Conservation (phyloP, 2,113 vertebrate genomes). For the Alosa alosa region DNA sequence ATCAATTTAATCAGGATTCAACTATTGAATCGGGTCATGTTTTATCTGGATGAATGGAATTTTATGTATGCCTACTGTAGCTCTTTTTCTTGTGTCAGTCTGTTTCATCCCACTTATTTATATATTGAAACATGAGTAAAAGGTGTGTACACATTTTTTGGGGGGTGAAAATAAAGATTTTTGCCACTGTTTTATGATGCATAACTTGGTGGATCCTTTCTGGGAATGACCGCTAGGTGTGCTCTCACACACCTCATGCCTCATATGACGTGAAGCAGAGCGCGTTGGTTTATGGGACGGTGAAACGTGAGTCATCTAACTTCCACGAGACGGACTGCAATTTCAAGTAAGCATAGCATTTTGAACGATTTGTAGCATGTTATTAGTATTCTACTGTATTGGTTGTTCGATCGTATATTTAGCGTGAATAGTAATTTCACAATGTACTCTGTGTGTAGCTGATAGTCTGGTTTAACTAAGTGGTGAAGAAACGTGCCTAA, state of each 20-base stretch:
- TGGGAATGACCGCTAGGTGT: background rate
- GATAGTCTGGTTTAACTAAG: background rate
- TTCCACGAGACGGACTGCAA: background rate
- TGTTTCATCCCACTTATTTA: background rate
- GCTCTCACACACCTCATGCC: background rate
- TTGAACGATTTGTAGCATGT: background rate
- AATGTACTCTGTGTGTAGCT: background rate
- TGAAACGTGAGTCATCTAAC: background rate
- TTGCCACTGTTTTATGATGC: background rate
- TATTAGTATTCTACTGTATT: background rate
- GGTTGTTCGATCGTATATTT: background rate
- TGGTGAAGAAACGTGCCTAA: background rate
- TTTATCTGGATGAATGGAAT: background rate
- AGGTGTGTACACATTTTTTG: background rate
- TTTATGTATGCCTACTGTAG: background rate
- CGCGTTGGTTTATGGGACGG: constrained; percentile 8
- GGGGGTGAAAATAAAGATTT: background rate
- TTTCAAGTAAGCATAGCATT: background rate
- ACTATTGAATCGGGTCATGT: background rate
- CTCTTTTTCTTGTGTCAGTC: background rate
- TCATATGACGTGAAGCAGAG: background rate
- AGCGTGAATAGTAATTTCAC: background rate
- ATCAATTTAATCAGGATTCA: no score
- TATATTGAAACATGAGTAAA: background rate
- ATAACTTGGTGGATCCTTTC: no score